phyloP scores from a whole-genome alignment of 1,140 invertebrate species.

The Heterodera carotae region DNA sequence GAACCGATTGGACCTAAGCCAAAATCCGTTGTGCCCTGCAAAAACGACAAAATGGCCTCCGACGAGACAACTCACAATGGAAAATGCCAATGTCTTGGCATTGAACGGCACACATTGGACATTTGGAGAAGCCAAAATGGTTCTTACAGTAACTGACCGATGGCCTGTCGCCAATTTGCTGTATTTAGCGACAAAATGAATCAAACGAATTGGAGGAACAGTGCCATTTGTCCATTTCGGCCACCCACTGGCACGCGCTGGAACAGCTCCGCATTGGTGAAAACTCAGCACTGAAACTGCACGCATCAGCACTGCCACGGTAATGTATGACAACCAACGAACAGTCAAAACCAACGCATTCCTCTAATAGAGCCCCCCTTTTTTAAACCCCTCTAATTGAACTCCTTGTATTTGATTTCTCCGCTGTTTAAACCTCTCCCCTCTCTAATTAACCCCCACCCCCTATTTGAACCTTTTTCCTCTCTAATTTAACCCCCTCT shows the following conservation, averaged over 20 bases:
- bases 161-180: slow-evolving; percentile 3
- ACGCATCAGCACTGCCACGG: not conserved
- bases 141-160: not conserved
- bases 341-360: too few relatives aligned
- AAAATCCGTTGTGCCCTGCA: slow-evolving; percentile 22
- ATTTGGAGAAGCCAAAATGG: slow-evolving; percentile 15
- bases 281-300: slow-evolving; percentile 11
- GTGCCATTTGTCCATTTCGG: slow-evolving; percentile 21
- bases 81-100: slow-evolving; percentile 17
- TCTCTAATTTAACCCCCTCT: too few relatives aligned
- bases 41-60: slow-evolving; percentile 1
- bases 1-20: slow-evolving; percentile 26
- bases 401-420: too few relatives aligned
- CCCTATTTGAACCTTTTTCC: too few relatives aligned
- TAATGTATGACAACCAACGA: slow-evolving; percentile 23
- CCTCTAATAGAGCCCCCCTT: too few relatives aligned
- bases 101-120: slow-evolving; percentile 22
- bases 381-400: too few relatives aligned
- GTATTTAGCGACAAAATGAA: not conserved
- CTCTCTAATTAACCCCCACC: too few relatives aligned
- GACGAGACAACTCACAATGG: slow-evolving; percentile 4
- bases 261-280: slow-evolving; percentile 42
- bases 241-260: slow-evolving; percentile 33
- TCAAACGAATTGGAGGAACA: not conserved
- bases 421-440: too few relatives aligned